Conservation (phyloP, 2,113 vertebrate species). For the Poeciliopsis turrubarensis region DNA sequence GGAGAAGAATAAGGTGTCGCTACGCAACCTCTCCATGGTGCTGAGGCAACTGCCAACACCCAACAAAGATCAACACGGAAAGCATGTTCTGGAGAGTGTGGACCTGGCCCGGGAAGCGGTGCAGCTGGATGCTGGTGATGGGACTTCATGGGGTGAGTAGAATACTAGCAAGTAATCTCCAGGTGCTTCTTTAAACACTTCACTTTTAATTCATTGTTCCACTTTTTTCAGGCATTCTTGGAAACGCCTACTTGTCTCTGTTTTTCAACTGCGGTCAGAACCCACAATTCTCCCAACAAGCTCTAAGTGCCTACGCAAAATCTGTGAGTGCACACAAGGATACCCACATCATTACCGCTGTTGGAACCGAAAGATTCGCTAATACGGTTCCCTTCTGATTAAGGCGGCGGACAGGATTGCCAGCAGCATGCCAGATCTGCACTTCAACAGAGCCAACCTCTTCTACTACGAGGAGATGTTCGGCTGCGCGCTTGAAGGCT, state of each 20-base stretch:
- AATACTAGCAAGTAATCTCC: not conserved
- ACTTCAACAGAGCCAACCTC: slow-evolving; percentile 89
- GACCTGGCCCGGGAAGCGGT: slow-evolving; percentile 87
- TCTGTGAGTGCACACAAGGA: slow-evolving; percentile 81
- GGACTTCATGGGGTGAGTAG: slow-evolving; percentile 92
- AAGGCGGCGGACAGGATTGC: slow-evolving; percentile 87
- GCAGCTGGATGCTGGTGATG: slow-evolving; percentile 87
- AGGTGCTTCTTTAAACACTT: too few species aligned
- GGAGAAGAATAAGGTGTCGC: slow-evolving; percentile 90
- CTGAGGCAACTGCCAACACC: slow-evolving; percentile 83
- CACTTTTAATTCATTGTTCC: not conserved
- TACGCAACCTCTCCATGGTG: slow-evolving; percentile 91
- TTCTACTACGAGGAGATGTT: slow-evolving; percentile 92
- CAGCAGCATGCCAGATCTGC: slow-evolving; percentile 86
- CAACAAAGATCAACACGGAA: slow-evolving; percentile 69
- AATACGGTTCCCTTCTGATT: slow-evolving; percentile 57
- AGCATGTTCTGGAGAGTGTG: slow-evolving; percentile 86
- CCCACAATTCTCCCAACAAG: slow-evolving; percentile 89
- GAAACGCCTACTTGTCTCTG: slow-evolving; percentile 89
- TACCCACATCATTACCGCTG: not conserved
- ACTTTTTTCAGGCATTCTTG: slow-evolving; percentile 84
- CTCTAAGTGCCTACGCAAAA: slow-evolving; percentile 87
- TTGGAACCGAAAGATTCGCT: too few species aligned
- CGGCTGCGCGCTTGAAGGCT: slow-evolving; percentile 84
- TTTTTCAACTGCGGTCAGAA: slow-evolving; percentile 91